phyloP scores from a whole-genome alignment of 2,113 vertebrate species.

The Anthoscopus minutus region DNA sequence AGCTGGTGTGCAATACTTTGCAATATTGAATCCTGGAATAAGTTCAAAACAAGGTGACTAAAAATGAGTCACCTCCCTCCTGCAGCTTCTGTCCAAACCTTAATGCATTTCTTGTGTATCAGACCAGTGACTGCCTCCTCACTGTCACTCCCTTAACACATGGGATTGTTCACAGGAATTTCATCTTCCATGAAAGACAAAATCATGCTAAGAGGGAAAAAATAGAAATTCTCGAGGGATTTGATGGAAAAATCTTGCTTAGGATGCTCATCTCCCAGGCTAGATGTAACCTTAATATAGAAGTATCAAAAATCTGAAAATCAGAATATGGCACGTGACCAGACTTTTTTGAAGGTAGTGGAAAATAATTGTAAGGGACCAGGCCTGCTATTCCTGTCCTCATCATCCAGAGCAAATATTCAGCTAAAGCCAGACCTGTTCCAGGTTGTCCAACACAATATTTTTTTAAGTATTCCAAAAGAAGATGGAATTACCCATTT shows the following conservation, averaged over 20 bases:
- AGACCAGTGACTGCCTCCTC: background rate
- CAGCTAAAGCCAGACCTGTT: background rate
- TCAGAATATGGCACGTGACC: background rate
- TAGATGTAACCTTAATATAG: background rate
- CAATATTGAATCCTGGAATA: background rate
- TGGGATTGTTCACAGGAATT: background rate
- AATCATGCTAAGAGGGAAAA: background rate
- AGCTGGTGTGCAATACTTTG: background rate
- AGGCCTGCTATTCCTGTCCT: background rate
- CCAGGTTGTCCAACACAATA: background rate
- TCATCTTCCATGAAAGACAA: background rate
- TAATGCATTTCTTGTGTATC: slow-evolving; percentile 52
- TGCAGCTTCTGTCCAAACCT: background rate
- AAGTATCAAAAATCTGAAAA: background rate
- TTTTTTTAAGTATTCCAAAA: background rate
- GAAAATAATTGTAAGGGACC: background rate
- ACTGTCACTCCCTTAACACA: slow-evolving; percentile 8
- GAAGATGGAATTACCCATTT: background rate
- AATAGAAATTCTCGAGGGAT: background rate
- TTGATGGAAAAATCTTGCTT: background rate
- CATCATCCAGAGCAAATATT: background rate
- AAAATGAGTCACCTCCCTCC: slow-evolving; percentile 22
- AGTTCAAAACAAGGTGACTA: slow-evolving; percentile 15
- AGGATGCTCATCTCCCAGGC: background rate
- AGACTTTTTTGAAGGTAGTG: background rate